Evolutionary conservation across 2,113 vertebrate genomes (phyloP).

Genomic region (Oxyura jamaicensis): DNA sequence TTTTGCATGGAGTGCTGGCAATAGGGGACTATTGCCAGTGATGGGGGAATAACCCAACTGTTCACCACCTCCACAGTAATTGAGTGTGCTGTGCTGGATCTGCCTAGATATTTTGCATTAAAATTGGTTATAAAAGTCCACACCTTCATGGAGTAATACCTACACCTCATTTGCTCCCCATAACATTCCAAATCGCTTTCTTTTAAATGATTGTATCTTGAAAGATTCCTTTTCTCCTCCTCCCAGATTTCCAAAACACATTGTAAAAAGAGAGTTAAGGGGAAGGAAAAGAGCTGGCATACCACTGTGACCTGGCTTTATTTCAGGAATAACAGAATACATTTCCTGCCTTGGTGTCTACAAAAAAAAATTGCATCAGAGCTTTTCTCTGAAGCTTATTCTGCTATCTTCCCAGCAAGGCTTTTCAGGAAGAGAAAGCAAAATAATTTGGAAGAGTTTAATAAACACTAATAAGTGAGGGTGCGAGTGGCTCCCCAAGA

Average conservation of each 20-base stretch:
- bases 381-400: background rate
- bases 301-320: background rate
- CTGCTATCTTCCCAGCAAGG: background rate
- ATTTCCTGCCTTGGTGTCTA: slow-evolving; percentile 18
- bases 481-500: background rate
- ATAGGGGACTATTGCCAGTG: background rate
- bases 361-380: background rate
- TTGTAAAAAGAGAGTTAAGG: background rate
- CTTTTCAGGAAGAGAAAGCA: background rate
- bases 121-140: background rate
- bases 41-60: background rate
- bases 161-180: background rate
- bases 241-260: background rate
- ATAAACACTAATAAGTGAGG: background rate
- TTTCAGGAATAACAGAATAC: background rate
- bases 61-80: background rate
- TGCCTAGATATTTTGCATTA: no score
- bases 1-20: background rate
- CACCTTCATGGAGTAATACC: background rate
- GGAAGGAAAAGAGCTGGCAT: background rate
- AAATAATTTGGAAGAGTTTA: background rate
- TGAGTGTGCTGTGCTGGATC: background rate
- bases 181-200: background rate
- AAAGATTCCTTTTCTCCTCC: background rate
- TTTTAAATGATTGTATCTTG: background rate